Base-by-base conservation (phyloP, 2,888 invertebrate genomes). In the Dyspetes luteomarginatus region DNA sequence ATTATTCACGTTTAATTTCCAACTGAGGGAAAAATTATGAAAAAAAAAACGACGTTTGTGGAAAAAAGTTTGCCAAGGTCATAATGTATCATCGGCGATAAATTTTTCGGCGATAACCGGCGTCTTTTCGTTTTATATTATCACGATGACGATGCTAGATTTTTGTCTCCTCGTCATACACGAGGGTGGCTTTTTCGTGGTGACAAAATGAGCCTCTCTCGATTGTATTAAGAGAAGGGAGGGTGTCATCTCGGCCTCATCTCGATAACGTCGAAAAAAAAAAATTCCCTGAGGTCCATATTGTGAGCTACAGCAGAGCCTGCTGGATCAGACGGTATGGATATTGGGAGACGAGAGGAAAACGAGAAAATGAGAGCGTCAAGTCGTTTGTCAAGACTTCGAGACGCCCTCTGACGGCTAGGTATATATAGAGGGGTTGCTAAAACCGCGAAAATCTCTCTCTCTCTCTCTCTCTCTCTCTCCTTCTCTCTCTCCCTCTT, bases 341-440 rank as follows among this genome's bases (percentile, higher is more conserved):
- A 69, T 58, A 41, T 72, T 50, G 45, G 56, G 19, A n/a, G n/a
- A 64, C 58, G 65, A 65, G 55, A 22, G 22, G 17, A 60, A 68
- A 79, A 30, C 50, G 65, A 52, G 74, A 52, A 64, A 74, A 74
- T 55, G 60, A 28, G 28, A 50, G 56, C 43, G 50, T 50, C 62
- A 58, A 60, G 60, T 80, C 76, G 55, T 80, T 80, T 76, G 72
- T 80, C 80, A 80, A 72, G 71, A 67, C 36, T 67, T 80, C 80
- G 76, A 72, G 71, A 67, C 36, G 43, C 19, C 41, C 52, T 17
- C 69, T 43, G 76, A 67, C 72, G 36, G 55, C 36, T 36, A 2
- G 2, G 12, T 36, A 36, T 36, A 36, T 7, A 36, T 36, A 36
- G 36, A 36, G 17, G 15, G n/a, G 15, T 17, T 43, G 62, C 28